Evolutionary conservation across 2,113 vertebrate species (phyloP).

Genomic region (Prunella fulvescens): DNA sequence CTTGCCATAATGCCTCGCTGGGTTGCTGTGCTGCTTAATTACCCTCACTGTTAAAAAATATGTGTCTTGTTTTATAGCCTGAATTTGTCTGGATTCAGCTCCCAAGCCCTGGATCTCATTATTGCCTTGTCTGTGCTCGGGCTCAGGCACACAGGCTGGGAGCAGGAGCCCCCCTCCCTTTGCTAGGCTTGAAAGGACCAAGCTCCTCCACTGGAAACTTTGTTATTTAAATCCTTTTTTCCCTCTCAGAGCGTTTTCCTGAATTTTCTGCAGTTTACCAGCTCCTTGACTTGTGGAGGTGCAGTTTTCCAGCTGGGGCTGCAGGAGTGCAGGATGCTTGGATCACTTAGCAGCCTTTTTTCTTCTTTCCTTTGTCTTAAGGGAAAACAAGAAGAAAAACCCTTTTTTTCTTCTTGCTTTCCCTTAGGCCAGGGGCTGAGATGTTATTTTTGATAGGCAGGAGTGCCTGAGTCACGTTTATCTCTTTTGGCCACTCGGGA

Average conservation of each 20-base stretch:
- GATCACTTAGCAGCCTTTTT: not conserved
- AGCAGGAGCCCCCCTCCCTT: not conserved
- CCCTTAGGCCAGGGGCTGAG: not conserved
- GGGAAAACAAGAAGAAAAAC: not conserved
- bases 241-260: not conserved
- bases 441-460: not conserved
- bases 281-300: not conserved
- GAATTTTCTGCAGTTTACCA: not conserved
- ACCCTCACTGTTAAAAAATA: slow-evolving; percentile 20
- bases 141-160: not conserved
- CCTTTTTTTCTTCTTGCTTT: not conserved
- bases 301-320: not conserved
- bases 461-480: not conserved
- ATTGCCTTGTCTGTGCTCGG: not conserved
- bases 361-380: not conserved
- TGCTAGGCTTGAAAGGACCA: not conserved
- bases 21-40: slow-evolving; percentile 36
- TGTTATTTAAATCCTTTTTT: not conserved
- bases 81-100: slow-evolving; percentile 30
- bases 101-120: slow-evolving; percentile 39
- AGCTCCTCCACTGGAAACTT: not conserved
- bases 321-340: not conserved
- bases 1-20: not conserved
- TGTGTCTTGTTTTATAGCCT: slow-evolving; percentile 17
- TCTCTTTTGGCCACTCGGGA: not conserved